Conservation (phyloP, 2,797 vertebrate genomes). For the Crotalus adamanteus region DNA sequence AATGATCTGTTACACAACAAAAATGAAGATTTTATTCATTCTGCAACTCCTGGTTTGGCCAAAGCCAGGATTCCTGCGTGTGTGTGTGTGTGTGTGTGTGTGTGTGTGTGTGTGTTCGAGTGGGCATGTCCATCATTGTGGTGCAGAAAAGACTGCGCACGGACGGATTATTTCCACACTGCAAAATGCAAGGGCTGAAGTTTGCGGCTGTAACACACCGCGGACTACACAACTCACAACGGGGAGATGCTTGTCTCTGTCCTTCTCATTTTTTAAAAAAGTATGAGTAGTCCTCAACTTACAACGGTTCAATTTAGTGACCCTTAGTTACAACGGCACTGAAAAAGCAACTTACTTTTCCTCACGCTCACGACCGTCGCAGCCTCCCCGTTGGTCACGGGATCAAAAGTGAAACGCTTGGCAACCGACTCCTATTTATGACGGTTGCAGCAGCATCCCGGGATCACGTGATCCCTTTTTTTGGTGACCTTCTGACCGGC, state of each 20-base stretch:
- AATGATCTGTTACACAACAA: neutral
- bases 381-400: too few species aligned
- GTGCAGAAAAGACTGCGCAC: neutral
- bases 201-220: neutral
- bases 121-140: neutral
- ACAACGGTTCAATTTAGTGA: too few species aligned
- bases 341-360: too few species aligned
- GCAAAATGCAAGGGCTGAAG: neutral
- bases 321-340: too few species aligned
- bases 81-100: neutral
- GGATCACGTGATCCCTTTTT: too few species aligned
- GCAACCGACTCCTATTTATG: too few species aligned
- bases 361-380: too few species aligned
- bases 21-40: neutral
- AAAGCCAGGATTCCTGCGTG: neutral
- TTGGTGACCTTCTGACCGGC: too few species aligned
- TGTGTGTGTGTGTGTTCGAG: too few species aligned
- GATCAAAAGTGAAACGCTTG: too few species aligned
- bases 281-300: too few species aligned
- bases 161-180: neutral
- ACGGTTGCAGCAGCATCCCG: too few species aligned
- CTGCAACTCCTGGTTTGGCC: neutral
- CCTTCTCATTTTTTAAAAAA: neutral
- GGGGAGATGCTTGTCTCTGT: neutral
- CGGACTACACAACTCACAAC: neutral